Evolutionary conservation across 2,113 vertebrate genomes (phyloP), one percentile per base, ranked within the genome.

Genomic region (Brachyhypopomus gauderio): DNA sequence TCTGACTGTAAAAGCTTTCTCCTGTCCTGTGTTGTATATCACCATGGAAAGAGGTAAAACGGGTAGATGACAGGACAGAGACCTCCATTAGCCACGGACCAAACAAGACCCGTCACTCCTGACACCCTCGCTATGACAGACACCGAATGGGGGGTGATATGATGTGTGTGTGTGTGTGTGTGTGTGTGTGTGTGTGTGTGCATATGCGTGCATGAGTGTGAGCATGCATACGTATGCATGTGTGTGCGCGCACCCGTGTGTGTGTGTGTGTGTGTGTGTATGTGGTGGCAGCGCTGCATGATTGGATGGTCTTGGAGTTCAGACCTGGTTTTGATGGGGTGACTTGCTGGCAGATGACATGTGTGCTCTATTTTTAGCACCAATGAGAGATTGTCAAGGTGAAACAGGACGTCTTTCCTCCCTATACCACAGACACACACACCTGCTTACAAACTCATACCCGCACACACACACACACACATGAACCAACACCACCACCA

Each of bases 11-110:
- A 72, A 79, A 72, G 67, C 56, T 56, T 79, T 79, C 23, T 60
- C 38, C 36, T 79, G 77, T 72, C 72, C 77, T 62, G 63, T 58
- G 77, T 79, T 62, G 77, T 79, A 72, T 34, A 62, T 79, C 77
- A 79, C 67, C 23, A 36, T 48, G 56, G 56, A 62, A 79, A 72
- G 56, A n/a, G 23, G 77, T 62, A 34, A 59, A 79, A 72, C 59
- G 36, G 58, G 67, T 17, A 72, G 36, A 72, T 36, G 45, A 72
- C 41, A 62, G 67, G 56, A 79, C 8, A 71, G 77, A 38, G 55
- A 71, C 77, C 66, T 27, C 20, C 58, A 79, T 79, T 36, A 78
- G 64, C 30, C 55, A 70, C 66, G 70, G 64, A 59, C 64, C 77
- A 59, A 79, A 60, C 77, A 79, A 36, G 69, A 34, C 70, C 23